These are phyloP conservation scores for Plagiodera versicolora DNA, from an alignment of 2,888 invertebrate genomes.

Conservation along the genomic window DNA sequence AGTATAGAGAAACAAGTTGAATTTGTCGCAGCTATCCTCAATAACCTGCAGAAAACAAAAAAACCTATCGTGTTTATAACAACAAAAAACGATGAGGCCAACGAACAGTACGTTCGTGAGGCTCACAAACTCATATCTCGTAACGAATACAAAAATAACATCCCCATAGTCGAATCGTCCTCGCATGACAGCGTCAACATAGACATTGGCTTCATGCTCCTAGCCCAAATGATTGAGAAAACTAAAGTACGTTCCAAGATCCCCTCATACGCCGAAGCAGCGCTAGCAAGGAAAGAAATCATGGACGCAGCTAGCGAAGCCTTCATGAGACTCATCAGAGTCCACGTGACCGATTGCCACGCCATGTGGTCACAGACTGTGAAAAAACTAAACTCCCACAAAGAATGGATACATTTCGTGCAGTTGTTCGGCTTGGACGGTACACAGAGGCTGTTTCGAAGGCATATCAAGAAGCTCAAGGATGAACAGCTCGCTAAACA, in stretches of 20 bases:
- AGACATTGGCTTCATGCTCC: slow-evolving; percentile 84
- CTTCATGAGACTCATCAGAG: slow-evolving; percentile 81
- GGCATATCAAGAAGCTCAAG: slow-evolving; percentile 78
- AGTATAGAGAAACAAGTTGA: slow-evolving; percentile 90
- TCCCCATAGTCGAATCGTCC: slow-evolving; percentile 91
- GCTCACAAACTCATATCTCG: slow-evolving; percentile 85
- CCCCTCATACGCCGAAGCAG: slow-evolving; percentile 79
- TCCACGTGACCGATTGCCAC: slow-evolving; percentile 80
- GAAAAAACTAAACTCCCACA: slow-evolving; percentile 82
- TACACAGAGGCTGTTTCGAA: slow-evolving; percentile 70
- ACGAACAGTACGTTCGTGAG: slow-evolving; percentile 83
- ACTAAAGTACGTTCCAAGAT: slow-evolving; percentile 74
- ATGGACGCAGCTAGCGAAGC: slow-evolving; percentile 90
- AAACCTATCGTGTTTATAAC: slow-evolving; percentile 94
- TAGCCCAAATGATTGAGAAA: slow-evolving; percentile 92
- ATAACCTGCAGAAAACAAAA: slow-evolving; percentile 87
- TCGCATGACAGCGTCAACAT: slow-evolving; percentile 96
- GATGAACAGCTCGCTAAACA: slow-evolving; percentile 79
- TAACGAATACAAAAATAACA: slow-evolving; percentile 88
- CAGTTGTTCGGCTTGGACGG: slow-evolving; percentile 73
- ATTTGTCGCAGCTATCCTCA: slow-evolving; percentile 79
- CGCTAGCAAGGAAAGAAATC: slow-evolving; percentile 82
- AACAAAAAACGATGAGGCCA: slow-evolving; percentile 93
- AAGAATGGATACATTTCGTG: slow-evolving; percentile 86
- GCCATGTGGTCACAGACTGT: slow-evolving; percentile 86